A percentile compares a stretch with the other conserved stretches of the same genome.
Conservation (phyloP, 37 sponge, comb jelly and placozoan species). For the Agelas oroides region DNA sequence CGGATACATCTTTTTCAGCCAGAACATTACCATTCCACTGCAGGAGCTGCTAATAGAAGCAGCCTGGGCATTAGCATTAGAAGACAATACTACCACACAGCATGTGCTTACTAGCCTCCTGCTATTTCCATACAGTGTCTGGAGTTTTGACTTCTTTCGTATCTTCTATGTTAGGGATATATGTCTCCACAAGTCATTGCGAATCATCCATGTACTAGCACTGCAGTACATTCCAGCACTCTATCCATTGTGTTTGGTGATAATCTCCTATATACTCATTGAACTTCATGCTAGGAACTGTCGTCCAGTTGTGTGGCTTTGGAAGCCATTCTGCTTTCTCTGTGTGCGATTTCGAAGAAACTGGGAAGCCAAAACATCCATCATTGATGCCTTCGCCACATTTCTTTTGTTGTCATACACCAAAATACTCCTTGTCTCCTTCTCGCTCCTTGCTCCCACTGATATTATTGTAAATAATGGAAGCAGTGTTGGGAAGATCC, state of each 20-base stretch:
- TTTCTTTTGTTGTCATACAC: slow-evolving; percentile 51
- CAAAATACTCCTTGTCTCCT: slow-evolving; percentile 31
- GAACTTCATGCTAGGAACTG: no score
- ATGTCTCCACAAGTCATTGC: no score
- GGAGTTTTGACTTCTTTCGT: slow-evolving; percentile 43
- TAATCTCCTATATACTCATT: no score
- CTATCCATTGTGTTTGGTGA: no score
- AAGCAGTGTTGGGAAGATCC: not conserved
- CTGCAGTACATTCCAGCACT: no score
- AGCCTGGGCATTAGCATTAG: not conserved
- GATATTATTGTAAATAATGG: not conserved
- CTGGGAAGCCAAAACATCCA: slow-evolving; percentile 45
- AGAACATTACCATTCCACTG: slow-evolving; percentile 10
- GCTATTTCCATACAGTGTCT: slow-evolving; percentile 15
- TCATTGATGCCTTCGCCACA: slow-evolving; percentile 65
- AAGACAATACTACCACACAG: not conserved
- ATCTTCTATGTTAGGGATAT: no score
- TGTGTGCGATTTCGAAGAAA: no score
- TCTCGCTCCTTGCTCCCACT: slow-evolving; percentile 24
- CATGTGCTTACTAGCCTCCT: not conserved
- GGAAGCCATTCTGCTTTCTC: no score
- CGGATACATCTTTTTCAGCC: slow-evolving; percentile 52
- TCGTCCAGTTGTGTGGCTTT: no score
- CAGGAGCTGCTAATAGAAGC: not conserved
- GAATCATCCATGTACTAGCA: no score